phyloP scores from a whole-genome alignment of 2,888 invertebrate genomes.

The Drosophila parthenogenetica region DNA sequence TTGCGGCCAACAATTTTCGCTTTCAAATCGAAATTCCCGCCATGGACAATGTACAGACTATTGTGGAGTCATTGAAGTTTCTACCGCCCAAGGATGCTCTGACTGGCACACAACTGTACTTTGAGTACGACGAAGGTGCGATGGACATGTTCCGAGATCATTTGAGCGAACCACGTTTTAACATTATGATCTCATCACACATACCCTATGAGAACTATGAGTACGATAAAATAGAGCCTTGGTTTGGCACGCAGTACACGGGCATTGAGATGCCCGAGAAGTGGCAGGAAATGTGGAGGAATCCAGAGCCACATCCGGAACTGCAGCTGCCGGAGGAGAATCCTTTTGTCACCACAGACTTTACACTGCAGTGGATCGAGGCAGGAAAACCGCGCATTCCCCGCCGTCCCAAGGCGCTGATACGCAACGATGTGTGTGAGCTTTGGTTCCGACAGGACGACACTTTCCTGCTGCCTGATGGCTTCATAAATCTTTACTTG shows the following conservation, averaged over 20 bases:
- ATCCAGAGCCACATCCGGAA: slow-evolving; percentile 86
- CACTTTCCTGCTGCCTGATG: slow-evolving; percentile 92
- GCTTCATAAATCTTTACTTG: slow-evolving; percentile 90
- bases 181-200: slow-evolving; percentile 84
- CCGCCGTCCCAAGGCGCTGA: slow-evolving; percentile 87
- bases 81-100: slow-evolving; percentile 92
- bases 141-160: slow-evolving; percentile 58
- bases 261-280: slow-evolving; percentile 87
- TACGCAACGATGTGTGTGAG: slow-evolving; percentile 87
- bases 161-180: slow-evolving; percentile 81
- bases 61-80: slow-evolving; percentile 92
- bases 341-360: slow-evolving; percentile 90
- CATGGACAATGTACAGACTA: slow-evolving; percentile 90
- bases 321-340: slow-evolving; percentile 90
- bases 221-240: slow-evolving; percentile 90
- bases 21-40: slow-evolving; percentile 90
- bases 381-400: slow-evolving; percentile 72
- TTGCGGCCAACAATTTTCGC: slow-evolving; percentile 90
- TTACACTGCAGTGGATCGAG: slow-evolving; percentile 84
- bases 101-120: slow-evolving; percentile 90
- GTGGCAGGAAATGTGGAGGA: slow-evolving; percentile 89
- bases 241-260: slow-evolving; percentile 93
- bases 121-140: slow-evolving; percentile 90
- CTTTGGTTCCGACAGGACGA: slow-evolving; percentile 94
- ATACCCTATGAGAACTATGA: slow-evolving; percentile 73